These are phyloP conservation scores for Uloborus plumipes DNA, from an alignment of 2,888 invertebrate species.

Conservation along the genomic window DNA sequence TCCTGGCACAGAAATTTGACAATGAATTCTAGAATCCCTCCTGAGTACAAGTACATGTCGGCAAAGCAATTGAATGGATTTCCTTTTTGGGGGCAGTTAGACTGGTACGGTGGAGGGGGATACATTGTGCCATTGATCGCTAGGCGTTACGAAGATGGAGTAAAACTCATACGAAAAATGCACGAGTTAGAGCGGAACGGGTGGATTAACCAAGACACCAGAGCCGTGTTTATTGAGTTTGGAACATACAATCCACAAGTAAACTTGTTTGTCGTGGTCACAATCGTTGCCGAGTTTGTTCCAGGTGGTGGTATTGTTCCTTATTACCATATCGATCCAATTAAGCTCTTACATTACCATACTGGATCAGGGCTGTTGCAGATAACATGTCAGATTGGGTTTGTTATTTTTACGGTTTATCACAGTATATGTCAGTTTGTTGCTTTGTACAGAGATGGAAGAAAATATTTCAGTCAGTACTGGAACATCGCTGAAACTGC, in stretches of 20 bases:
- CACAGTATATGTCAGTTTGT: conserved; percentile 70
- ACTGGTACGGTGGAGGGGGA: conserved; percentile 73
- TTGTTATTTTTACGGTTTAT: conserved; percentile 71
- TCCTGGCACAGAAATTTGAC: conserved; percentile 41
- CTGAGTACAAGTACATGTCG: conserved; percentile 68
- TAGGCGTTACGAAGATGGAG: conserved; percentile 58
- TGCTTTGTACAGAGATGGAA: conserved; percentile 68
- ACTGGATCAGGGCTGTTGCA: conserved; percentile 72
- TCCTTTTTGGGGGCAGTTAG: conserved; percentile 71
- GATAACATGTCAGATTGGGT: conserved; percentile 71
- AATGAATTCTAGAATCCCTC: conserved; percentile 40
- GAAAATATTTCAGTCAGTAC: conserved; percentile 71
- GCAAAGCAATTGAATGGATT: conserved; percentile 70
- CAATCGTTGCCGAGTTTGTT: conserved; percentile 67
- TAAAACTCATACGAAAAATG: conserved; percentile 44
- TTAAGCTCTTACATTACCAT: conserved; percentile 70
- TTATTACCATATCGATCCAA: conserved; percentile 67
- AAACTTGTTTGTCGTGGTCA: conserved; percentile 68
- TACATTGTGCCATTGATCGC: conserved; percentile 72
- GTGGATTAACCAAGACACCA: conserved; percentile 73
- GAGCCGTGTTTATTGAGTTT: conserved; percentile 74
- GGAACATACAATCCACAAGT: conserved; percentile 72
- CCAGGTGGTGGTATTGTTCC: conserved; percentile 67
- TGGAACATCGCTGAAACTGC: conserved; percentile 72
- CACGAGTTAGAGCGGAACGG: conserved; percentile 68